These are phyloP conservation scores for Arctia plantaginis DNA, from an alignment of 2,888 invertebrate genomes.

Conservation along the genomic window DNA sequence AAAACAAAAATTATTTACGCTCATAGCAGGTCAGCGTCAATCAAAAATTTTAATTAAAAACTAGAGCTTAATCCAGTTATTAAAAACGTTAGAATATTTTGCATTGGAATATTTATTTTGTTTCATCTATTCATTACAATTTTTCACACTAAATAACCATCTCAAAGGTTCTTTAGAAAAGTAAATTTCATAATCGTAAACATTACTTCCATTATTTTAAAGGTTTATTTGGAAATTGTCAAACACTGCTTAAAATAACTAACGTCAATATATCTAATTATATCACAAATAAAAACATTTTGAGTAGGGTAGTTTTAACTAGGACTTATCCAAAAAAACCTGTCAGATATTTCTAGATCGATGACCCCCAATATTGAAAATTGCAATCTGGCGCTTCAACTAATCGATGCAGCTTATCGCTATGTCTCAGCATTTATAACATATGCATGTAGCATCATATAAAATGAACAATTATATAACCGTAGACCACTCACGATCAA, in stretches of 20 bases:
- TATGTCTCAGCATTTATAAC: neutral
- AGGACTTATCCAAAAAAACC: neutral
- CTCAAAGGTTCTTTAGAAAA: too few species aligned
- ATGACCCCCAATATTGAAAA: neutral
- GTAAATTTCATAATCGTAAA: too few species aligned
- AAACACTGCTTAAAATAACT: neutral
- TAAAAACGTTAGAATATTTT: neutral
- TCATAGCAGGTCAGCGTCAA: neutral
- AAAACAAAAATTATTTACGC: neutral
- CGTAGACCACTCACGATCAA: constrained; percentile 73
- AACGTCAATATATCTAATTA: neutral
- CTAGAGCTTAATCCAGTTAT: neutral
- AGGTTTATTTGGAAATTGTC: neutral
- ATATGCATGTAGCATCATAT: constrained; percentile 31
- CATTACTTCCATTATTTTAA: neutral
- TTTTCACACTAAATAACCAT: neutral
- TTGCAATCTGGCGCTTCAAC: constrained; percentile 27
- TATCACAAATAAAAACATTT: neutral
- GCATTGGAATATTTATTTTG: neutral
- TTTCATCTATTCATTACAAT: neutral
- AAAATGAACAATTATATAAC: constrained; percentile 68
- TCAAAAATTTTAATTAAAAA: neutral
- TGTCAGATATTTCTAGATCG: neutral
- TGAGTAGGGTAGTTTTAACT: neutral
- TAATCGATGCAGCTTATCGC: constrained; percentile 41